Evolutionary conservation across 2,113 vertebrate genomes (phyloP).

Genomic region (Hippoglossus stenolepis): DNA sequence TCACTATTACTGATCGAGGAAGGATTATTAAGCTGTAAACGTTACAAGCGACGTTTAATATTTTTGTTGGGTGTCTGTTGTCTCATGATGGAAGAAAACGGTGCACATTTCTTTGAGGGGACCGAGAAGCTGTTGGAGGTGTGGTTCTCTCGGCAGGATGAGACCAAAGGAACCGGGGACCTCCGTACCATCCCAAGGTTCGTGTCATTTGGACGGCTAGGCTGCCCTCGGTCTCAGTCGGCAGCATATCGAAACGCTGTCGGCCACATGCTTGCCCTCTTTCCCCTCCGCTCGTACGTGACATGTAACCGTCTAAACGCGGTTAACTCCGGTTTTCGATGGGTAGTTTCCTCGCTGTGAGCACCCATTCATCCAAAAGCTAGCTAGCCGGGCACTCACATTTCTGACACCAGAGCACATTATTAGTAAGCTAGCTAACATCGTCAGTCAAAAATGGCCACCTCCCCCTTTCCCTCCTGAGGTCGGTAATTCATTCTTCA

Average conservation of each 20-base stretch:
- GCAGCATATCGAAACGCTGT: not conserved
- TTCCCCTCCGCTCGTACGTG: not conserved
- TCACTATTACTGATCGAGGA: slow-evolving; percentile 77
- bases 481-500: slow-evolving; percentile 74
- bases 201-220: slow-evolving; percentile 41
- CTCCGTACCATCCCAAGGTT: slow-evolving; percentile 97
- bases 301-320: not conserved
- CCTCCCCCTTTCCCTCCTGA: slow-evolving; percentile 58
- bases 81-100: slow-evolving; percentile 95
- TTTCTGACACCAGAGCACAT: slow-evolving; percentile 6
- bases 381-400: not conserved
- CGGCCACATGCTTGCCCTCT: slow-evolving; percentile 10
- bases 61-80: slow-evolving; percentile 91
- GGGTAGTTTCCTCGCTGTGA: fast-evolving
- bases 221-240: not conserved
- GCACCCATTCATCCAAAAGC: no score
- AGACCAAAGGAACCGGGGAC: slow-evolving; percentile 94
- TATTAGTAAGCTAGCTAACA: slow-evolving; percentile 27
- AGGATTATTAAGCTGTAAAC: slow-evolving; percentile 73
- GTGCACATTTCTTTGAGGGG: slow-evolving; percentile 99
- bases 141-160: slow-evolving; percentile 97
- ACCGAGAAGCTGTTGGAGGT: slow-evolving; percentile 99
- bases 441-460: slow-evolving; percentile 71
- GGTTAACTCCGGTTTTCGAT: fast-evolving
- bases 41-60: slow-evolving; percentile 78